Evolutionary conservation across 2,888 invertebrate species (phyloP).

Genomic region (Julus scandinavius): DNA sequence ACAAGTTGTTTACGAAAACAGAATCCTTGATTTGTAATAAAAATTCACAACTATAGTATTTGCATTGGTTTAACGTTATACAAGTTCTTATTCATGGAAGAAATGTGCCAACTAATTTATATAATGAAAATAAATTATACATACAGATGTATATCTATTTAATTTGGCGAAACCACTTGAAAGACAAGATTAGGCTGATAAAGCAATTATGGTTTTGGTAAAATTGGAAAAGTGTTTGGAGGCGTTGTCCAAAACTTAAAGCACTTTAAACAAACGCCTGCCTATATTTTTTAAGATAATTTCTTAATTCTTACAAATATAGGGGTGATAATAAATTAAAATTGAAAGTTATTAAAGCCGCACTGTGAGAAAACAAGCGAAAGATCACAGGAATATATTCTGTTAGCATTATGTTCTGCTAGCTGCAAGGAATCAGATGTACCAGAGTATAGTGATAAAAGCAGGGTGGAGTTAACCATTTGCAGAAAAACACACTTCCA

Average conservation of each 20-base stretch:
- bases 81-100: no score
- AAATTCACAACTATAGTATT: no score
- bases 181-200: neutral
- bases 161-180: neutral
- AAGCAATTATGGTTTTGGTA: neutral
- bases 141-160: no score
- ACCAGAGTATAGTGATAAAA: neutral
- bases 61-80: no score
- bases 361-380: neutral
- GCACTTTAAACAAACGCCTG: neutral
- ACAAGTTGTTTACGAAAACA: no score
- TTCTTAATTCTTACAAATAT: neutral
- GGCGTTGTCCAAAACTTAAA: neutral
- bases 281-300: neutral
- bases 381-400: no score
- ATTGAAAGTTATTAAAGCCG: neutral
- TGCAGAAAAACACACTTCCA: neutral
- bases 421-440: neutral
- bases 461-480: slow-evolving; percentile 11
- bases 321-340: slow-evolving; percentile 11
- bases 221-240: neutral
- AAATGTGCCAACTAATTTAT: no score
- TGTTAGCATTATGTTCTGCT: neutral
- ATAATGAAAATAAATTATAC: no score
- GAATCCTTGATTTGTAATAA: no score